Conservation (phyloP, 2,888 invertebrate genomes). For the Napeogenes sylphis region DNA sequence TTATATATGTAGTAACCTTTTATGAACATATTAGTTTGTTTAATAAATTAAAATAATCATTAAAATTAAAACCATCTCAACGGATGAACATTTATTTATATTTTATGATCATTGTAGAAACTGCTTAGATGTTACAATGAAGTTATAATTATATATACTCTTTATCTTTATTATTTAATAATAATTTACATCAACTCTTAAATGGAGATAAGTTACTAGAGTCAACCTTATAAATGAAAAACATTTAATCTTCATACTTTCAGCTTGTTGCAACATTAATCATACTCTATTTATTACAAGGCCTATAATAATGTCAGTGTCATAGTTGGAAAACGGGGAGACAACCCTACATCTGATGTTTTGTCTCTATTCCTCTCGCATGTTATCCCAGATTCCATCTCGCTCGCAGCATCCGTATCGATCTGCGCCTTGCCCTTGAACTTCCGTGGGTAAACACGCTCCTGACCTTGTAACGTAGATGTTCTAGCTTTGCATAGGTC, state of each 20-base stretch:
- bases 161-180: too few species aligned
- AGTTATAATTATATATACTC: too few species aligned
- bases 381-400: constrained; percentile 34
- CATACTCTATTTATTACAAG: background rate
- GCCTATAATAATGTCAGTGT: constrained; percentile 18
- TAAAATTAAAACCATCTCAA: too few species aligned
- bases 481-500: constrained; percentile 2
- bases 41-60: too few species aligned
- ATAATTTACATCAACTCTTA: too few species aligned
- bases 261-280: background rate
- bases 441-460: constrained; percentile 49
- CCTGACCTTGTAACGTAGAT: constrained; percentile 48
- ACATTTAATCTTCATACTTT: background rate
- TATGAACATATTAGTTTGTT: too few species aligned
- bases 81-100: too few species aligned
- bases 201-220: too few species aligned
- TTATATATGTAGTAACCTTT: too few species aligned
- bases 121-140: too few species aligned
- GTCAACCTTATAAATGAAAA: background rate
- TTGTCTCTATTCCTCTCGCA: constrained; percentile 30
- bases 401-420: constrained; percentile 70
- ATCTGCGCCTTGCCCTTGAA: constrained; percentile 63
- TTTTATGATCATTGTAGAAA: too few species aligned
- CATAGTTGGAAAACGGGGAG: constrained; percentile 19
- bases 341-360: constrained; percentile 16